Evolutionary conservation across 2,113 vertebrate species (phyloP).

Genomic region (Tympanuchus pallidicinctus): DNA sequence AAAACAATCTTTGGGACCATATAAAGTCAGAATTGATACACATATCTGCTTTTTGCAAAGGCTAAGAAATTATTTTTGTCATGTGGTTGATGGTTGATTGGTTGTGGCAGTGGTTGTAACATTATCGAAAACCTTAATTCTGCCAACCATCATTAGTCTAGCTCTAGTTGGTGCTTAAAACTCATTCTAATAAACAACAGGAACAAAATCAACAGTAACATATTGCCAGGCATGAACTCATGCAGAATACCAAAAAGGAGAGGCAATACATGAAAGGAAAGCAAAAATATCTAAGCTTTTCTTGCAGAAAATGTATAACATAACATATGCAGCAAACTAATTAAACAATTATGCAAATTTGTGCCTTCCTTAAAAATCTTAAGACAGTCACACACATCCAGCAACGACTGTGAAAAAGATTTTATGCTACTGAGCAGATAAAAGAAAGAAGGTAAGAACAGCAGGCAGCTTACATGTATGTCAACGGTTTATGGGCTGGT

Average conservation of each 20-base stretch:
- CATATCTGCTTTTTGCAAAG: not conserved
- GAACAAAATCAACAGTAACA: not conserved
- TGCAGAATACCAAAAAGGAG: not conserved
- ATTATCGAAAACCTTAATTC: not conserved
- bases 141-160: not conserved
- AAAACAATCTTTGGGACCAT: not conserved
- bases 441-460: not conserved
- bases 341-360: not conserved
- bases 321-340: not conserved
- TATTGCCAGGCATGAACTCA: not conserved
- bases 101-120: not conserved
- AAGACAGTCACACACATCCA: not conserved
- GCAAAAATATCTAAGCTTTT: not conserved
- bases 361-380: not conserved
- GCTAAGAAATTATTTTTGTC: not conserved
- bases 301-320: not conserved
- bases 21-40: not conserved
- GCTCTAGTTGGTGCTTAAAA: not conserved
- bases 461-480: not conserved
- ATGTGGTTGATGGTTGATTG: not conserved
- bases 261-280: not conserved
- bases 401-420: not conserved
- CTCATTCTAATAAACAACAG: not conserved
- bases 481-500: too few species aligned
- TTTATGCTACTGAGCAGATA: not conserved